A percentile compares a stretch with the other conserved stretches of the same genome.
These are phyloP conservation scores for Mola mola DNA, from an alignment of 2,113 vertebrate species.

Conservation along the genomic window DNA sequence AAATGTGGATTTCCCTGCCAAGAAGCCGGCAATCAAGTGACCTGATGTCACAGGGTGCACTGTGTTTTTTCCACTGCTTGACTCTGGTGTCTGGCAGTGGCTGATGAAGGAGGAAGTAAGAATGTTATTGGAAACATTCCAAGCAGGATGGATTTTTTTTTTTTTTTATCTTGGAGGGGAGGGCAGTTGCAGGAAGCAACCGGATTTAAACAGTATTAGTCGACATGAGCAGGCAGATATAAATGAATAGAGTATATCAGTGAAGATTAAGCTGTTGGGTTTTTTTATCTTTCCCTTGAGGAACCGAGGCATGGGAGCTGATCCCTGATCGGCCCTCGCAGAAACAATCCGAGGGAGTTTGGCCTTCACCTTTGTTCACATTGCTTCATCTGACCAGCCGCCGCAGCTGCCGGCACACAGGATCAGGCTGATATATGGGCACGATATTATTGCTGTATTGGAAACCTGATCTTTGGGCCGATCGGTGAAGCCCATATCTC, in stretches of 20 bases:
- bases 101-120: not conserved
- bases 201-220: too few species aligned
- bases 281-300: slow-evolving; percentile 29
- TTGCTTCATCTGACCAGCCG: not conserved
- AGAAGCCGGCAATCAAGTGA: too few species aligned
- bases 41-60: not conserved
- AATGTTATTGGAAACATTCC: not conserved
- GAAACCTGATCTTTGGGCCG: not conserved
- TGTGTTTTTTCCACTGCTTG: not conserved
- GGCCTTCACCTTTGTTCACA: slow-evolving; percentile 9
- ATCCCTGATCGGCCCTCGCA: slow-evolving; percentile 30
- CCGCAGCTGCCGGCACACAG: not conserved
- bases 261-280: slow-evolving; percentile 26
- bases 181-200: too few species aligned
- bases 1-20: not conserved
- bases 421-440: slow-evolving; percentile 19
- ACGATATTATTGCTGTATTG: not conserved
- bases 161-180: too few species aligned
- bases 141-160: slow-evolving; percentile 8
- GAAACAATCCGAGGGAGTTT: slow-evolving; percentile 18
- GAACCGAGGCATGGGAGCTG: slow-evolving; percentile 10
- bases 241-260: slow-evolving; percentile 2
- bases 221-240: too few species aligned
- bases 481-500: too few species aligned
- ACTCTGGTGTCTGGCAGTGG: not conserved